Conservation (phyloP, 1,140 invertebrate species). For the Homarus americanus region DNA sequence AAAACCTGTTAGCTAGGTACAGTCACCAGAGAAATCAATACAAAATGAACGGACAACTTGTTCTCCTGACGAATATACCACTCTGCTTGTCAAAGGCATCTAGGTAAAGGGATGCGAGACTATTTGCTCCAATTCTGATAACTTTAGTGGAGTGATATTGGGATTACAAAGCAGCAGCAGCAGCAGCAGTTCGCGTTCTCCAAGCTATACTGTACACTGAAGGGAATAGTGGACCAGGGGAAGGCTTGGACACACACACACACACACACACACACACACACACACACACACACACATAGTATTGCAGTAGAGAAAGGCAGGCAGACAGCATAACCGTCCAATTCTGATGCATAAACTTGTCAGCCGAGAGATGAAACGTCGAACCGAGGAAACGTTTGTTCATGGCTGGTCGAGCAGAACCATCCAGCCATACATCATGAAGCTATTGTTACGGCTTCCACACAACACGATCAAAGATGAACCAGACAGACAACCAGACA, state of each 20-base stretch:
- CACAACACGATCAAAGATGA: neutral
- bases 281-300: neutral
- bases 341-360: conserved; percentile 1
- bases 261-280: neutral
- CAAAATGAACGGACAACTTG: neutral
- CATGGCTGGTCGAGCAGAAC: neutral
- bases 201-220: no score
- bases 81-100: neutral
- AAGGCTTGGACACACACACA: no score
- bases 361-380: neutral
- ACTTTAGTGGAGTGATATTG: conserved; percentile 1
- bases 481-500: neutral
- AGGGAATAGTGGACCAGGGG: no score
- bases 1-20: no score
- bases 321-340: neutral
- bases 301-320: neutral
- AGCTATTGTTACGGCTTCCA: neutral
- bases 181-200: no score
- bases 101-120: neutral
- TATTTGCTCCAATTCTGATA: conserved; percentile 16
- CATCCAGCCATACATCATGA: neutral
- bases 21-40: neutral
- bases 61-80: neutral
- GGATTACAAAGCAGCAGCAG: neutral
- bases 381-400: neutral